Percentiles rank a stretch among this genome's conserved stretches.
These are phyloP conservation scores for Drosophila sulfurigaster DNA, from an alignment of 1,140 invertebrate genomes.

Conservation along the genomic window DNA sequence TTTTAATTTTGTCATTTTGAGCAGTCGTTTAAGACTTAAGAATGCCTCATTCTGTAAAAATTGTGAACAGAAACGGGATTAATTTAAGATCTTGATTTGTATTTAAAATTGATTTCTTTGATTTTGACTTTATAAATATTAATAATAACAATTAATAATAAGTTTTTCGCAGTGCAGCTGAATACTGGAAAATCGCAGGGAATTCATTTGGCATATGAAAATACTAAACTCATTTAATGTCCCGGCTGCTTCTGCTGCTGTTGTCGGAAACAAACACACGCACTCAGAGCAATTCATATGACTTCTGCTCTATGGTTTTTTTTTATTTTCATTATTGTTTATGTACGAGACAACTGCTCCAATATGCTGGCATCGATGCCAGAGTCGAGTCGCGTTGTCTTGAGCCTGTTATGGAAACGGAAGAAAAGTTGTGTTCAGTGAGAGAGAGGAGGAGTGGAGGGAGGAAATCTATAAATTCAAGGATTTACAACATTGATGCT, in stretches of 20 bases:
- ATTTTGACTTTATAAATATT: neutral
- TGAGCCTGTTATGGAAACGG: too few relatives aligned
- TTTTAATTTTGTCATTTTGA: too few relatives aligned
- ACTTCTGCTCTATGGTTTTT: conserved; percentile 13
- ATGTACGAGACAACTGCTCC: conserved; percentile 51
- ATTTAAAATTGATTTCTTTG: too few relatives aligned
- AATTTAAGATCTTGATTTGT: too few relatives aligned
- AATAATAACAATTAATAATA: neutral
- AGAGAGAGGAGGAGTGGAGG: too few relatives aligned
- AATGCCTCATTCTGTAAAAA: too few relatives aligned
- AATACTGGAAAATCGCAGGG: neutral
- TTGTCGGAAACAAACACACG: neutral
- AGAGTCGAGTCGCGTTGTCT: neutral
- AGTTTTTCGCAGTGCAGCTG: conserved; percentile 1
- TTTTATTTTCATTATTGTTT: conserved; percentile 61
- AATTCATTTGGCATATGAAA: neutral
- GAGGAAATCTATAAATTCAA: conserved; percentile 67
- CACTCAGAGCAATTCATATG: conserved; percentile 18
- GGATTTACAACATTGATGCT: conserved; percentile 68
- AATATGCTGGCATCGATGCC: conserved; percentile 43
- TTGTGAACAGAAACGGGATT: too few relatives aligned
- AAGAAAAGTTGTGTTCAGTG: neutral
- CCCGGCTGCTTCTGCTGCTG: neutral
- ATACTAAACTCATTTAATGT: conserved; percentile 22
- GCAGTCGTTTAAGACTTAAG: too few relatives aligned